These are phyloP conservation scores for Boloria selene DNA, from an alignment of 2,888 invertebrate species.

Conservation along the genomic window DNA sequence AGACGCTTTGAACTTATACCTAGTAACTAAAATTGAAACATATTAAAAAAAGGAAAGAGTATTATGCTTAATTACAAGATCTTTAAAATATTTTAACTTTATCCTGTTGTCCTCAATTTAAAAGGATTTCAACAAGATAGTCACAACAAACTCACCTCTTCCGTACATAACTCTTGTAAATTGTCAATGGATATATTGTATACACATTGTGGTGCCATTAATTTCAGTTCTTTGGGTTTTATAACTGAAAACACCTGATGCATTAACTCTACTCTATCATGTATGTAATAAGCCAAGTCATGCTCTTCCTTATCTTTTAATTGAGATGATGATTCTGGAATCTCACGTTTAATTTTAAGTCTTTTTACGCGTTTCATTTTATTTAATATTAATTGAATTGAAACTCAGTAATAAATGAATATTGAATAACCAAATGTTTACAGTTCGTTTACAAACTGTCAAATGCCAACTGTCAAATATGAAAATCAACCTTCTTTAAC, in stretches of 20 bases:
- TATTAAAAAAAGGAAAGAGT: background rate
- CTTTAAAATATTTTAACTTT: too few species aligned
- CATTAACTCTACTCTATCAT: conserved; percentile 83
- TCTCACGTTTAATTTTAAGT: conserved; percentile 43
- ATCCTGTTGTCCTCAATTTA: too few species aligned
- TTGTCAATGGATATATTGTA: conserved; percentile 72
- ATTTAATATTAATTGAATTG: background rate
- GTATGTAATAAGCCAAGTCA: conserved; percentile 81
- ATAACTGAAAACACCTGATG: conserved; percentile 83
- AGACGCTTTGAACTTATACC: conserved; percentile 84
- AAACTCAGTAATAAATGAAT: too few species aligned
- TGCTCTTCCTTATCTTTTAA: conserved; percentile 60
- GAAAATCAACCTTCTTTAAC: too few species aligned
- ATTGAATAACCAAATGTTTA: conserved; percentile 1
- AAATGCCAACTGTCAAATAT: background rate
- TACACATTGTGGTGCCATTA: conserved; percentile 80
- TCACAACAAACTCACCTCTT: conserved; percentile 68
- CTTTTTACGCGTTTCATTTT: conserved; percentile 43
- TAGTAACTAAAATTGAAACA: conserved; percentile 59
- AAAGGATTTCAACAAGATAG: too few species aligned
- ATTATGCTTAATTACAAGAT: background rate
- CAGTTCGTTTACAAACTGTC: background rate
- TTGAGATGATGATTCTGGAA: conserved; percentile 45
- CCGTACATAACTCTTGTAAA: conserved; percentile 82
- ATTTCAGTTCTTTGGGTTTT: conserved; percentile 80